A percentile compares a stretch with the other conserved stretches of the same genome.
phyloP scores from a whole-genome alignment of 1,140 invertebrate genomes.

The Palaemon carinicauda region DNA sequence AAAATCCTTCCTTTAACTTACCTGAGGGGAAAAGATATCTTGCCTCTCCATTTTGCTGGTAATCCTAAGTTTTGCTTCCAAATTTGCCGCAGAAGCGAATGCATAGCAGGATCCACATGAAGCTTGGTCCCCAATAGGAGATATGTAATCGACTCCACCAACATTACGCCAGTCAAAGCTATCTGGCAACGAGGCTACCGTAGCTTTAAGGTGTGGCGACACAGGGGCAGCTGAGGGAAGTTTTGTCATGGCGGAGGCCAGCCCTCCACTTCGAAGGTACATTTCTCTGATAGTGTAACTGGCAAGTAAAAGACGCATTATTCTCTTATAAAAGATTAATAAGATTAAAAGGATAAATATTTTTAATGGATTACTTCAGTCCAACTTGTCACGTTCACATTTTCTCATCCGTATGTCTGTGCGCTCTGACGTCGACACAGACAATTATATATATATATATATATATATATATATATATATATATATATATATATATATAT shows the following conservation, averaged over 20 bases:
- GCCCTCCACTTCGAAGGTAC: constrained; percentile 64
- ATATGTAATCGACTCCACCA: constrained; percentile 68
- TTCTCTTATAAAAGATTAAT: too few relatives aligned
- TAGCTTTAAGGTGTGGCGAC: constrained; percentile 6
- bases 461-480: too few relatives aligned
- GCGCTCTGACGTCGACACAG: too few relatives aligned
- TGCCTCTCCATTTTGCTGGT: constrained; percentile 66
- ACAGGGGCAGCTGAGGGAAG: constrained; percentile 6
- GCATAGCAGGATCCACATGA: constrained; percentile 70
- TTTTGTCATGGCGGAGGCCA: background rate
- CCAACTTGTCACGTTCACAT: too few relatives aligned
- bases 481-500: too few relatives aligned
- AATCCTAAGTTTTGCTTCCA: constrained; percentile 66
- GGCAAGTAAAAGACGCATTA: too few relatives aligned
- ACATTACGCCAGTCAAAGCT: constrained; percentile 70
- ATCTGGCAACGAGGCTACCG: constrained; percentile 63
- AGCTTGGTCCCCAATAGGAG: constrained; percentile 65
- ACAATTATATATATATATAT: too few relatives aligned
- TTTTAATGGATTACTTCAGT: too few relatives aligned
- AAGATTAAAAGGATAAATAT: too few relatives aligned
- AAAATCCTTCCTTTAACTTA: too few relatives aligned
- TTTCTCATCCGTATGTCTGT: too few relatives aligned
- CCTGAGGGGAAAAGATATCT: constrained; percentile 66
- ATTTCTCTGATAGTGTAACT: constrained; percentile 63
- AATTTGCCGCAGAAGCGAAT: constrained; percentile 68